Conservation (phyloP, 2,113 vertebrate genomes). For the Cervus canadensis region DNA sequence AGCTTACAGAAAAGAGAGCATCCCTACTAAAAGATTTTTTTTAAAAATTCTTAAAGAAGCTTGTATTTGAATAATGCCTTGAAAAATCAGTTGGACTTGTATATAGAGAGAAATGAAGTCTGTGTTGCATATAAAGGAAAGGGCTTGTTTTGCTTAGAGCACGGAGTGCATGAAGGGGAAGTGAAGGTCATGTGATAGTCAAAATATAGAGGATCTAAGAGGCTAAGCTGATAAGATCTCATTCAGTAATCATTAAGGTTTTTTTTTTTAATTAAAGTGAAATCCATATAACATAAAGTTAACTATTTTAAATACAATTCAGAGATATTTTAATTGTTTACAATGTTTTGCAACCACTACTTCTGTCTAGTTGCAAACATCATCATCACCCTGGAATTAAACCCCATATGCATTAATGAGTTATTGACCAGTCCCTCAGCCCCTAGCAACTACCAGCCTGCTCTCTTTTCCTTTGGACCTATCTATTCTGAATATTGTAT, state of each 20-base stretch:
- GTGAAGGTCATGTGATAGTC: neutral
- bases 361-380: neutral
- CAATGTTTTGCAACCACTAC: neutral
- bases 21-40: neutral
- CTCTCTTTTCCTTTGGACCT: neutral
- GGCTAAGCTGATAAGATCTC: neutral
- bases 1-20: neutral
- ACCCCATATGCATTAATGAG: neutral
- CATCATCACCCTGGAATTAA: neutral
- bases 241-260: neutral
- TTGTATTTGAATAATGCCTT: neutral
- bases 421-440: neutral
- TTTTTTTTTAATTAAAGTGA: neutral
- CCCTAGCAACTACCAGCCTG: neutral
- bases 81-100: neutral
- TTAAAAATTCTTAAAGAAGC: neutral
- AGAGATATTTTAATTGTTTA: neutral
- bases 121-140: neutral
- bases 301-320: neutral
- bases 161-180: neutral
- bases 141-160: neutral
- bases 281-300: neutral
- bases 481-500: neutral
- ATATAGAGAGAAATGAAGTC: neutral
- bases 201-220: neutral